Percentiles rank a stretch among this genome's conserved stretches.
Evolutionary conservation across 1,140 invertebrate genomes (phyloP).

Genomic region (Pseudoatta argentina): DNA sequence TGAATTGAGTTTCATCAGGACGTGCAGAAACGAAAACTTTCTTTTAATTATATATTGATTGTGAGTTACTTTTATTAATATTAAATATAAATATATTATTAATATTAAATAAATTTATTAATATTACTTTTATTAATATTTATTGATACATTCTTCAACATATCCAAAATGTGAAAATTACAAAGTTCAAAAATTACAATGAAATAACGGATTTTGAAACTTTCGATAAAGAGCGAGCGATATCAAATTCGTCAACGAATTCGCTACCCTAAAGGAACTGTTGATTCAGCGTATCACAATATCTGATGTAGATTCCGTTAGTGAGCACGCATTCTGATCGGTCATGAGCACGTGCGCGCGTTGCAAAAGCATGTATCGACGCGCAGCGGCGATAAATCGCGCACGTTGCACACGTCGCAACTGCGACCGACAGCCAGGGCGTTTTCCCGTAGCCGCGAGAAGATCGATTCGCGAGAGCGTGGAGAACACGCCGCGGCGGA

Average conservation of each 20-base stretch:
- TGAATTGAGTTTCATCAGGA: not conserved
- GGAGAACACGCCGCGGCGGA: not conserved
- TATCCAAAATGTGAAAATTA: not conserved
- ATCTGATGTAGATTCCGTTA: not conserved
- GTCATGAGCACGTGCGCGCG: constrained; percentile 11
- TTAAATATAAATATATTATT: not conserved
- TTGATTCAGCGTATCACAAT: constrained; percentile 2
- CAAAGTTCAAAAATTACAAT: not conserved
- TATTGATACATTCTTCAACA: not conserved
- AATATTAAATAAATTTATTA: too few relatives aligned
- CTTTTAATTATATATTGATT: not conserved
- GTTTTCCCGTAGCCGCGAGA: constrained; percentile 24
- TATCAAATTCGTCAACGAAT: not conserved
- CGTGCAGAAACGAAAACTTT: not conserved
- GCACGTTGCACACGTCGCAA: constrained; percentile 31
- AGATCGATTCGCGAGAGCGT: constrained; percentile 61
- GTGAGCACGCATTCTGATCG: not conserved
- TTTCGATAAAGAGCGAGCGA: not conserved
- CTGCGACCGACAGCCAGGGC: constrained; percentile 21
- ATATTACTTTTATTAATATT: constrained; percentile 15
- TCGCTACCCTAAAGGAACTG: not conserved
- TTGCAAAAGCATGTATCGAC: not conserved
- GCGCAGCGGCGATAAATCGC: constrained; percentile 59
- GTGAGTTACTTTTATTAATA: not conserved
- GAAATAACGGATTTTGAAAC: not conserved